Evolutionary conservation across 2,797 vertebrate genomes (phyloP).

Genomic region (Columba guinea): DNA sequence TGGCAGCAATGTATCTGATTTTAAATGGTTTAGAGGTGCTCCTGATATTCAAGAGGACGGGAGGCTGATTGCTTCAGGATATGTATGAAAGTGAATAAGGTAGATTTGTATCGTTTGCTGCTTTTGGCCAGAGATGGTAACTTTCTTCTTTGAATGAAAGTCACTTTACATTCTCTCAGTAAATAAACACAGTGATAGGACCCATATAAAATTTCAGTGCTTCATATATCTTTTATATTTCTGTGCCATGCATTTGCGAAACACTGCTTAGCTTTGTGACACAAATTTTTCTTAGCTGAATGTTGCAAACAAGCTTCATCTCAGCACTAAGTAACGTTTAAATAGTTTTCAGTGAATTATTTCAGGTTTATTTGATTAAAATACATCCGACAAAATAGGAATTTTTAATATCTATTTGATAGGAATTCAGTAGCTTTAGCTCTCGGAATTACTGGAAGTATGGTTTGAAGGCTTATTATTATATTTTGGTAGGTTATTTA

Average conservation of each 20-base stretch:
- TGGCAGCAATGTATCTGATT: not conserved
- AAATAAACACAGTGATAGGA: not conserved
- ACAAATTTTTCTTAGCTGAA: conserved; percentile 1
- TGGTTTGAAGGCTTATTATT: not conserved
- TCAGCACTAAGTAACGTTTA: not conserved
- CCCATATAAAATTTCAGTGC: not conserved
- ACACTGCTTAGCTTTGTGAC: not conserved
- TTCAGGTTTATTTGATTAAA: conserved; percentile 23
- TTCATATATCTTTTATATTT: not conserved
- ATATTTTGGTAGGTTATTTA: not conserved
- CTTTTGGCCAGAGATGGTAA: not conserved
- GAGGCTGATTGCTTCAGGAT: not conserved
- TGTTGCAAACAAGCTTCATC: not conserved
- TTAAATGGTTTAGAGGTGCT: not conserved
- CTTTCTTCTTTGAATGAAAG: not conserved
- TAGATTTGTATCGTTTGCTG: not conserved
- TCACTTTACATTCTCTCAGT: not conserved
- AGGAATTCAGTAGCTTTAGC: not conserved
- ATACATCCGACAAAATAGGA: not conserved
- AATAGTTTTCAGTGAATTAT: not conserved
- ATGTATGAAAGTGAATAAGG: not conserved
- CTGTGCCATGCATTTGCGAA: not conserved
- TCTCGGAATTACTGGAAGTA: not conserved
- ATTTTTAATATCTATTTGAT: conserved; percentile 14
- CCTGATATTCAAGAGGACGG: not conserved